These are phyloP conservation scores for Panulirus ornatus DNA, from an alignment of 1,140 invertebrate genomes.

Conservation along the genomic window DNA sequence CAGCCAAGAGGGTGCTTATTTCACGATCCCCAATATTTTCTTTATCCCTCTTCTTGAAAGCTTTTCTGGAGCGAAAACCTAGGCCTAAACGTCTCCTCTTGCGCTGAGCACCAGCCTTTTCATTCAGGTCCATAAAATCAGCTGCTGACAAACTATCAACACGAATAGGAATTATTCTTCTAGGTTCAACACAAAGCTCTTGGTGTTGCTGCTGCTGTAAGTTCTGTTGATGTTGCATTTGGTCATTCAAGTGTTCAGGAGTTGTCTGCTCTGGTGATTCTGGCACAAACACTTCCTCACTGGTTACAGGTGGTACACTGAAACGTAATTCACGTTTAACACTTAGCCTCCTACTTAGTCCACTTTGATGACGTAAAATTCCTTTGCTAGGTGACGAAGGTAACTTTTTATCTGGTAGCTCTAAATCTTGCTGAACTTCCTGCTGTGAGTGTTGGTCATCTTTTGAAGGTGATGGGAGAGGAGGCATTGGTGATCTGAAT, in stretches of 20 bases:
- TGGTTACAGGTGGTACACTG: conserved; percentile 74
- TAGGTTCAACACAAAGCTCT: not conserved
- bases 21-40: conserved; percentile 61
- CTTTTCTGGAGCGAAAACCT: conserved; percentile 68
- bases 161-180: conserved; percentile 56
- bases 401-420: conserved; percentile 29
- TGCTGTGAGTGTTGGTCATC: not conserved
- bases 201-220: conserved; percentile 30
- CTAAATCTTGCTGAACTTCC: conserved; percentile 13
- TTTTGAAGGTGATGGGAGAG: not conserved
- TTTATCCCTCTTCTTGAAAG: conserved; percentile 72
- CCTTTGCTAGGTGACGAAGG: conserved; percentile 63
- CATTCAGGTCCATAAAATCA: conserved; percentile 66
- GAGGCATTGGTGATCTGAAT: conserved; percentile 31
- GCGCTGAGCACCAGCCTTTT: conserved; percentile 43
- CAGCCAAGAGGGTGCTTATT: conserved; percentile 6
- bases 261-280: conserved; percentile 72
- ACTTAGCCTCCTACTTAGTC: conserved; percentile 62
- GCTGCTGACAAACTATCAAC: conserved; percentile 64
- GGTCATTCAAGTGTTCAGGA: conserved; percentile 16
- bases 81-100: conserved; percentile 72
- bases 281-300: conserved; percentile 72
- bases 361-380: conserved; percentile 70
- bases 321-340: conserved; percentile 73
- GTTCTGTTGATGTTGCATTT: conserved; percentile 30